Base-by-base conservation (phyloP, 2,113 vertebrate species). In the Alethe diademata region DNA sequence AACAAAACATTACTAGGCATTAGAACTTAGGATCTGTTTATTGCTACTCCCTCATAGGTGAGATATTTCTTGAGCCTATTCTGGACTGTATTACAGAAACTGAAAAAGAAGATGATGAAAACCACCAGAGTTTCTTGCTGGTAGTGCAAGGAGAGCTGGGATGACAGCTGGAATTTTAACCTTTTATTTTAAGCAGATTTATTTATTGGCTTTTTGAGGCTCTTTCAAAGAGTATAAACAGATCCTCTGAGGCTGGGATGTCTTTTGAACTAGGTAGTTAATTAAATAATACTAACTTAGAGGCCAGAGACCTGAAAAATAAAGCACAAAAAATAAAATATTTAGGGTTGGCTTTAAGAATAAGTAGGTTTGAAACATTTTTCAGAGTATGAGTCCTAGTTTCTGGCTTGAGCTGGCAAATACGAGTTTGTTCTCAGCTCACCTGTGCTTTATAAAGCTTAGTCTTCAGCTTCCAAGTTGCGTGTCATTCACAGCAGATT, bases 101-200 rank as follows among this genome's bases (percentile, higher is more conserved):
- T 87, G 66, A 72, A 84, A 36, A 38, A 60, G 35, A 62, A 42
- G 71, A 82, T 71, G 71, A 69, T 93, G 75, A 66, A 92, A 97
- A 80, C 40, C 38, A 43, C 50, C 45, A 45, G 78, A 75, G 42
- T 76, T 90, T 86, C 75, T 93, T 76, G 62, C 73, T 85, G 54
- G 66, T 74, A 3, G 5, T 62, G 33, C 43, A 86, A 71, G 38
- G 57, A 84, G 54, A 81, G 69, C 35, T 72, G 47, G 58, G 38
- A 58, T 67, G 88, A 88, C 72, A 92, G 79, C 56, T 86, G 93
- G 60, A 90, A 90, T 93, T 93, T 86, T 66, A 78, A 86, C 67
- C 53, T 62, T 73, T 66, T 76, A 57, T 80, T 89, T 82, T 14
- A 16, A 87, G 33, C 45, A 51, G 58, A 64, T 81, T 88, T 67